Evolutionary conservation across 2,113 vertebrate species (phyloP), one percentile per base, ranked within the genome.

Genomic region (Pterocles orientalis): DNA sequence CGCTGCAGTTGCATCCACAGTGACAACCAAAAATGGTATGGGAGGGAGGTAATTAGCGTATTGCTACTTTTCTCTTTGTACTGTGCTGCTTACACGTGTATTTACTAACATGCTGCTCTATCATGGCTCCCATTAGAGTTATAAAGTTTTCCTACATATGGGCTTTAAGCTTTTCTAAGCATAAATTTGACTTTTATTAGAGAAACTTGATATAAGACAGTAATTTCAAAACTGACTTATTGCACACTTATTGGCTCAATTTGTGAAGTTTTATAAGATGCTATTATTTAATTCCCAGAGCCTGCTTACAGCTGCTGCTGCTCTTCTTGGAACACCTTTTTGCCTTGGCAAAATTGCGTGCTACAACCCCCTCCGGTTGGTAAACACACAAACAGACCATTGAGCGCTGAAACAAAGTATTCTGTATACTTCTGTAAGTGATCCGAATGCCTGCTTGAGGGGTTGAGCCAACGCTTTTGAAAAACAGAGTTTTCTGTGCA

Each of bases 61-160:
- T 95, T 91, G 92, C 96, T 97, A 95, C 95, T 96, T 96, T 94
- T 91, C 80, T 64, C 95, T 96, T 95, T 96, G 94, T 96, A 91
- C 90, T 82, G 12, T 69, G 91, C 93, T 96, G 84, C 91, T 95
- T 96, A 97, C 93, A 96, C 82, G 88, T 97, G 93, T 97, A 95
- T 96, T 97, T 97, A 97, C 95, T 96, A 97, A 97, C 96, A 96
- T 96, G 65, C 88, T 95, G 73, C 69, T 95, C 57, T 89, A 75
- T 88, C 95, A 96, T 92, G 82, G 86, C 83, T 97, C 96, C 95
- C 95, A 93, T 94, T 95, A 96, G 95, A 90, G 92, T 94, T 95
- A 91, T 95, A 97, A 97, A 97, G 47, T 96, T 94, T 94, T 75
- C 91, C 69, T 93, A 84, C 96, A 96, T 94, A 97, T 96, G 92